Percentiles rank a stretch among this genome's conserved stretches.
Conservation (phyloP, 2,113 vertebrate species). For the Probosciger aterrimus region DNA sequence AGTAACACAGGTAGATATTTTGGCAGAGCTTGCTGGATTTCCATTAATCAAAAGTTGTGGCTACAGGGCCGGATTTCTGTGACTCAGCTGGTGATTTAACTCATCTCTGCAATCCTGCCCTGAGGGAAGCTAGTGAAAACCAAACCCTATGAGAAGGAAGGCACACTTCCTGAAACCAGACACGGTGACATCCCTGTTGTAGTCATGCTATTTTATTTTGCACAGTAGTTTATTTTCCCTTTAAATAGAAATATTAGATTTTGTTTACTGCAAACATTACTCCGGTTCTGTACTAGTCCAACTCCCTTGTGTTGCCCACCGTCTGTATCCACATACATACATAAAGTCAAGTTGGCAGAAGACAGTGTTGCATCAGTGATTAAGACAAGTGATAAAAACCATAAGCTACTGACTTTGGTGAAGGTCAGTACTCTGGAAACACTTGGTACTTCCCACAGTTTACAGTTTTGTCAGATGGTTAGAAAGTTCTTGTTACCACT, state of each 20-base stretch:
- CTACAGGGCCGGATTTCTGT: neutral
- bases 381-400: neutral
- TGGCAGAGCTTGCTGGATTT: neutral
- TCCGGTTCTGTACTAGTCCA: neutral
- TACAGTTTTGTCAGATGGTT: neutral
- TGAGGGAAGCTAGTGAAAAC: neutral
- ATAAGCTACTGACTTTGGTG: neutral
- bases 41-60: neutral
- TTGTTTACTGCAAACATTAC: neutral
- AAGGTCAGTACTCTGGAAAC: neutral
- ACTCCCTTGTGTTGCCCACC: neutral
- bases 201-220: neutral
- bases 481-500: neutral
- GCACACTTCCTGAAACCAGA: neutral
- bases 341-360: neutral
- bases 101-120: neutral
- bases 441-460: neutral
- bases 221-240: neutral
- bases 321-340: rapidly evolving
- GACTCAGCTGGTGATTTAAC: neutral
- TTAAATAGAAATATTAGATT: neutral
- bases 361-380: neutral
- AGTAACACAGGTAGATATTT: neutral
- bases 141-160: neutral
- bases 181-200: neutral